Base-by-base conservation (phyloP, 1,140 invertebrate species). In the Leptinotarsa lineolata region DNA sequence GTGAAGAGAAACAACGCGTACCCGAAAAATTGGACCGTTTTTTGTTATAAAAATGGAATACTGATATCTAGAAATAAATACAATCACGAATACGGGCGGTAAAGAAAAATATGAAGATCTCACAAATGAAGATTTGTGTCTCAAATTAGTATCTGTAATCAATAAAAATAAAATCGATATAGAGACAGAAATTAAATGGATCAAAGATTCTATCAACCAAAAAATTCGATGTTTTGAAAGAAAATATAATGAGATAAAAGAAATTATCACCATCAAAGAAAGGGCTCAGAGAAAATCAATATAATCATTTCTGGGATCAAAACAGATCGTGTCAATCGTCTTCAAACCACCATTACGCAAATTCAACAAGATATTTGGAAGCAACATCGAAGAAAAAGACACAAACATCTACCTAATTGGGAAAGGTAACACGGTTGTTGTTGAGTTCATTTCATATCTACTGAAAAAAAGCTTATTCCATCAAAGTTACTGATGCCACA, bases 331-430 rank as follows among this genome's bases (percentile, higher is more conserved):
- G 59, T 2, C 2, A 61, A 61, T 61, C 5, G 1, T 22, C 59
- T 61, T 8, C 1, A 61, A 20, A 61, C 59, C 18, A 58, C 48
- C 3, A 13, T 58, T 1, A 18, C 13, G 3, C 12, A 61, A n/a
- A 61, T 4, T 61, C 6, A 61, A 61, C 4, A 18, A 1, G n/a
- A 12, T 61, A 1, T 61, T 61, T 61, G 59, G 21, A 15, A 11
- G 59, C 21, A 61, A 61, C 2, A 12, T 61, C n/a, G 12, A 16
- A 11, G 59, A 61, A 22, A 61, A 2, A 4, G 59, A 61, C 21
- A 61, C 4, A 61, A 61, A 61, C 59, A 61, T 61, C 21, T n/a
- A 61, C 18, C 12, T 61, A 11, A 61, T 61, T n/a, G 59, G 59
- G 15, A 61, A 61, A 61, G n/a, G n/a, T 15, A 61, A 20, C 22